phyloP scores from a whole-genome alignment of 2,888 invertebrate species.

The Papilio gigon region DNA sequence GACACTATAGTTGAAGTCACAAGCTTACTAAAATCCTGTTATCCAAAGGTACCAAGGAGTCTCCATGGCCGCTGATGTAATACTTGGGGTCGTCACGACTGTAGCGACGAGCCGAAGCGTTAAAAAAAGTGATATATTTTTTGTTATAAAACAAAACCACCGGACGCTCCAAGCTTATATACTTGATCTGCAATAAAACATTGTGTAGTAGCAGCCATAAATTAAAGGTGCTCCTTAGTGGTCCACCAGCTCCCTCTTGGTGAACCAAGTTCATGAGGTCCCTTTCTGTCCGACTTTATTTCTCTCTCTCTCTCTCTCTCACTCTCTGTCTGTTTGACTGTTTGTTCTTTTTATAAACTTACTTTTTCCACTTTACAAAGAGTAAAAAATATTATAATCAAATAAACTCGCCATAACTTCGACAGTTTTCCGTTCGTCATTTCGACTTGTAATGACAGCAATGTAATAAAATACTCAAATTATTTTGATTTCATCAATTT shows the following conservation, averaged over 20 bases:
- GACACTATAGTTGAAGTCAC: background rate
- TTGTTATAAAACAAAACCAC: conserved; percentile 47
- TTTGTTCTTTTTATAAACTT: background rate
- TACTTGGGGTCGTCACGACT: conserved; percentile 52
- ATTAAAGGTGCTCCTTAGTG: background rate
- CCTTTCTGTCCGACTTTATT: too few species aligned
- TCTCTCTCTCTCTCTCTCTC: background rate
- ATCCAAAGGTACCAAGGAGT: conserved; percentile 24
- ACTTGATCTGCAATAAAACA: conserved; percentile 45
- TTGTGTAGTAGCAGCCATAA: background rate
- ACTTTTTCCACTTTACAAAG: conserved; percentile 27
- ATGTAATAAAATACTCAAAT: conserved; percentile 1
- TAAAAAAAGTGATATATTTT: conserved; percentile 44
- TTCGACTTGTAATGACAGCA: background rate
- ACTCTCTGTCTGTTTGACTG: background rate
- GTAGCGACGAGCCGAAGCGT: conserved; percentile 50
- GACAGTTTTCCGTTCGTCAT: conserved; percentile 3
- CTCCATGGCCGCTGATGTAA: conserved; percentile 49
- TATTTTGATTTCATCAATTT: conserved; percentile 5
- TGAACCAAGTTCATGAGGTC: background rate
- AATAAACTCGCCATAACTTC: background rate
- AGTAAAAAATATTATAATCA: conserved; percentile 11
- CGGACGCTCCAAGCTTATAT: conserved; percentile 53
- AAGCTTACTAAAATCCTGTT: conserved; percentile 48
- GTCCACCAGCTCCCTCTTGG: background rate